These are phyloP conservation scores for Ips nitidus DNA, from an alignment of 1,140 invertebrate genomes.

Conservation along the genomic window DNA sequence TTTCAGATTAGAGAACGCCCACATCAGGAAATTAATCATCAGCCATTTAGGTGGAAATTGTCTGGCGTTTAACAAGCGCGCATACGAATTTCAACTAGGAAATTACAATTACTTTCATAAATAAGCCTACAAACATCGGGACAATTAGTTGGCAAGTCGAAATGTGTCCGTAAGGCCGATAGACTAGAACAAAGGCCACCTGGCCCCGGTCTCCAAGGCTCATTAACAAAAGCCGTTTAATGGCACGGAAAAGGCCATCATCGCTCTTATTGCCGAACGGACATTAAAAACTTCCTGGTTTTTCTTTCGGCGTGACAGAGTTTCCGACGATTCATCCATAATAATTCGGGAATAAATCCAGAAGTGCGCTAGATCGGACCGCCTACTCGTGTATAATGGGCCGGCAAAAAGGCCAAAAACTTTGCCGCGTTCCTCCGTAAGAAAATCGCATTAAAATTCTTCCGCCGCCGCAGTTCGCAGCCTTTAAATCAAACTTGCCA, in stretches of 20 bases:
- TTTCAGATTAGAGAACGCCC: too few relatives aligned
- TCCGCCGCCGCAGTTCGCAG: constrained; percentile 16
- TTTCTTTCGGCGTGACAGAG: neutral
- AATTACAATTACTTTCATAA: too few relatives aligned
- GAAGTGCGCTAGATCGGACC: too few relatives aligned
- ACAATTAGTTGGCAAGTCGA: neutral
- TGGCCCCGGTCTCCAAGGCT: constrained; percentile 6
- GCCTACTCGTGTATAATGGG: neutral
- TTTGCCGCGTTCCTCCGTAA: neutral
- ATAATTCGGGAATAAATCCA: too few relatives aligned
- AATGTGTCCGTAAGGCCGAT: neutral
- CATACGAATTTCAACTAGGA: too few relatives aligned
- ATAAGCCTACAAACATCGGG: neutral
- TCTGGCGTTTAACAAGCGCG: too few relatives aligned
- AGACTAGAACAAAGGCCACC: constrained; percentile 21
- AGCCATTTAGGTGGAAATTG: too few relatives aligned
- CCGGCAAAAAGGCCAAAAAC: neutral
- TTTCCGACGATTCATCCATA: too few relatives aligned
- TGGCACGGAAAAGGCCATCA: constrained; percentile 18
- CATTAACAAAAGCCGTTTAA: constrained; percentile 23
- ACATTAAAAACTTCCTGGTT: neutral
- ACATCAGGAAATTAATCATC: too few relatives aligned
- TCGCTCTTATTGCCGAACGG: neutral
- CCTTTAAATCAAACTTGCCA: constrained; percentile 32
- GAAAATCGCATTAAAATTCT: constrained; percentile 30